Conservation (phyloP, 2,888 invertebrate genomes). For the Drosophila colorata region DNA sequence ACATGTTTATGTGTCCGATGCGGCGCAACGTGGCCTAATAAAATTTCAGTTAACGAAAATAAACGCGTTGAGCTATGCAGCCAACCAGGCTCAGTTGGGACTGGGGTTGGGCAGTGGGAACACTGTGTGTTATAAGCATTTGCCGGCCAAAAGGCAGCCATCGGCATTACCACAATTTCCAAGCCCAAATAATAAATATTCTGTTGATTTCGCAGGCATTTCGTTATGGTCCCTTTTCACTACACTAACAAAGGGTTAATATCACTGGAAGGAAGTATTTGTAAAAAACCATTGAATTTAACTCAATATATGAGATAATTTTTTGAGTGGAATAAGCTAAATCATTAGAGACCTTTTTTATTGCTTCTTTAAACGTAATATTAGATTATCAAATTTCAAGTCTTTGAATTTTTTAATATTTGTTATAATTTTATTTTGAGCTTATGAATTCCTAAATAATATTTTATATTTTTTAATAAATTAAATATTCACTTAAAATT, state of each 20-base stretch:
- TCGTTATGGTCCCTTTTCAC: background rate
- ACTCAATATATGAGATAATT: background rate
- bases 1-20: conserved; percentile 60
- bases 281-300: background rate
- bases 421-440: too few relatives aligned
- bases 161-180: conserved; percentile 17
- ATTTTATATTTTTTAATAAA: too few relatives aligned
- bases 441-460: too few relatives aligned
- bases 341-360: too few relatives aligned
- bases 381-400: too few relatives aligned
- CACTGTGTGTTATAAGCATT: conserved; percentile 19
- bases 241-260: conserved; percentile 18
- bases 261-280: background rate
- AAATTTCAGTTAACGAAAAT: conserved; percentile 71
- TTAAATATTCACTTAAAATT: too few relatives aligned
- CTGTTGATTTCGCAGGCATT: conserved; percentile 25
- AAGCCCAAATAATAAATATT: conserved; percentile 46
- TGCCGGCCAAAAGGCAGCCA: conserved; percentile 12
- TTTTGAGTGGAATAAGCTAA: background rate
- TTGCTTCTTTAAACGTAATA: too few relatives aligned
- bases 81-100: background rate
- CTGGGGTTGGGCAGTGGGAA: too few relatives aligned
- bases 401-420: too few relatives aligned
- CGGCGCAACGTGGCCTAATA: conserved; percentile 68
- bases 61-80: conserved; percentile 56